Evolutionary conservation across 2,888 invertebrate genomes (phyloP).

Genomic region (Drosophila infuscata): DNA sequence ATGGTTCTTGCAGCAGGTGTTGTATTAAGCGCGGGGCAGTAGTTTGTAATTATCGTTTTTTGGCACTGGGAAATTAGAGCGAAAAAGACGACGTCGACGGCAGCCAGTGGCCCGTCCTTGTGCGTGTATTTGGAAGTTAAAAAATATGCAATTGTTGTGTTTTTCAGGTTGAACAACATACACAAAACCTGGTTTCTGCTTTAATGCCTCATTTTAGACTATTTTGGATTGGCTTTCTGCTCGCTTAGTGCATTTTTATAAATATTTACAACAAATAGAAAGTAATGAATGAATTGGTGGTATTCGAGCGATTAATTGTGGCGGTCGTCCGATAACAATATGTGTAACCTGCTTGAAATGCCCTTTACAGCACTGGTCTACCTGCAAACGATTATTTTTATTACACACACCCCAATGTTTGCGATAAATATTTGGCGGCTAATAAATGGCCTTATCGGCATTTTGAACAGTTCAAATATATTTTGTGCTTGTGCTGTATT

Average conservation of each 20-base stretch:
- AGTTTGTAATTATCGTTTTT: slow-evolving; percentile 46
- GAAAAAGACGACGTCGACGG: slow-evolving; percentile 36
- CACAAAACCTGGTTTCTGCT: slow-evolving; percentile 2
- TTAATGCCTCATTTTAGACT: slow-evolving; percentile 42
- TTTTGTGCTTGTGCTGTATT: slow-evolving; percentile 25
- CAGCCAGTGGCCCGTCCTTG: slow-evolving; percentile 44
- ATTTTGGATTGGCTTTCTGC: slow-evolving; percentile 35
- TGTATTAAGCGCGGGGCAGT: slow-evolving; percentile 29
- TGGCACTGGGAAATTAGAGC: slow-evolving; percentile 66
- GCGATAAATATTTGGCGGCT: background rate
- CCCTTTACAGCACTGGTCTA: slow-evolving; percentile 14
- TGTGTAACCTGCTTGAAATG: background rate
- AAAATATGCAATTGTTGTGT: slow-evolving; percentile 27
- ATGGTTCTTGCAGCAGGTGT: slow-evolving; percentile 34
- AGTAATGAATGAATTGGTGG: slow-evolving; percentile 67
- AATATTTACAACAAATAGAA: slow-evolving; percentile 77
- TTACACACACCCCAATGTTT: background rate
- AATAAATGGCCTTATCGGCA: background rate
- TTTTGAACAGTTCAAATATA: background rate
- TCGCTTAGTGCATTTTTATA: slow-evolving; percentile 47
- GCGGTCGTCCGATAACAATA: slow-evolving; percentile 18
- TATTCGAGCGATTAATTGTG: slow-evolving; percentile 45
- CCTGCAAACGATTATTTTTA: background rate
- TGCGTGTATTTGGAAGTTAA: slow-evolving; percentile 42
- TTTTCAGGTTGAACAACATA: slow-evolving; percentile 19